Base-by-base conservation (phyloP, 1,140 invertebrate genomes). In the Batillaria attramentaria region DNA sequence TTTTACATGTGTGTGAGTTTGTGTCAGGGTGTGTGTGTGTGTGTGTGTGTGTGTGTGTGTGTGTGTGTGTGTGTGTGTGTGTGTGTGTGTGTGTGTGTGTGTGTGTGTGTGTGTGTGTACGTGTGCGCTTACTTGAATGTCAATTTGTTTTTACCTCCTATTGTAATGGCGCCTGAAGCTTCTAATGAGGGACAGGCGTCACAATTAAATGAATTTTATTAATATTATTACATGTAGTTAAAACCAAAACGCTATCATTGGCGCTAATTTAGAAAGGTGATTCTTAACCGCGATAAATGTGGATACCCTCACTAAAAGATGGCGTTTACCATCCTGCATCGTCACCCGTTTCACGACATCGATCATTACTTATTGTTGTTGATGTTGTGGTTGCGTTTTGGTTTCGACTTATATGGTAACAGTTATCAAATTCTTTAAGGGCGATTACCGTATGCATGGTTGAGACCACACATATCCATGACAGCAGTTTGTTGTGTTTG, bases 21-120 rank as follows among this genome's bases (percentile, higher is more conserved):
- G 46, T 50, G 46, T 10, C 24, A 24, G 46, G 46, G 24, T 13
- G 46, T 10, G 46, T 50, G 46, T 50, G 46, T 50, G 46, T 50
- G 46, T 50, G 46, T 50, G 46, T 50, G 46, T 50, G 46, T 50
- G 46, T 50, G 46, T 50, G 46, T 50, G 46, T 50, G 46, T 50
- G 46, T 50, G 46, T 50, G 46, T 50, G 46, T 50, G 46, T 50
- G 46, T 50, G 46, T 50, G 46, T 50, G 46, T 10, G 10, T 10
- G 10, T 50, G 10, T 24, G 46, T 24, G 46, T 24, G 10, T 13
- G 46, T 50, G 46, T 50, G 46, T 50, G 46, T 50, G 46, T 50
- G 46, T 50, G 46, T 50, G 46, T 50, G 46, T 50, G 46, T 50
- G 46, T 50, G 46, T 50, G 46, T 13, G 10, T 50, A 24, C 46